phyloP scores from a whole-genome alignment of 2,888 invertebrate species.

The Clunio marinus region DNA sequence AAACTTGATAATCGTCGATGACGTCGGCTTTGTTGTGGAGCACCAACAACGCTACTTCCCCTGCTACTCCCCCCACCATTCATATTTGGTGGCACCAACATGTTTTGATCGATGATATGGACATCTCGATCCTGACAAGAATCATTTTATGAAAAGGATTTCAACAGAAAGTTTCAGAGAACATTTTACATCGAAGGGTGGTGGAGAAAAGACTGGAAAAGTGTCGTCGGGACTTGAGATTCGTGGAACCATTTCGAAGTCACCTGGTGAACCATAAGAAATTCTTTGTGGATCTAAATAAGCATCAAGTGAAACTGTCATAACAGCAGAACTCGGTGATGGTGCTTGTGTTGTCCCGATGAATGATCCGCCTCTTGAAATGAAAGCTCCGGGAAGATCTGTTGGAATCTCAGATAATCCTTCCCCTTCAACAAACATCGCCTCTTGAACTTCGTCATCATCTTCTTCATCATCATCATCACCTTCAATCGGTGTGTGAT shows the following conservation, averaged over 20 bases:
- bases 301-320: conserved; percentile 79
- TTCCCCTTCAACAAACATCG: conserved; percentile 41
- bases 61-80: conserved; percentile 11
- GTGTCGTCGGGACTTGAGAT: conserved; percentile 73
- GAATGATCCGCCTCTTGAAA: conserved; percentile 54
- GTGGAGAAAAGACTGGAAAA: conserved; percentile 80
- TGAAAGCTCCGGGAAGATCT: conserved; percentile 42
- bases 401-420: conserved; percentile 48
- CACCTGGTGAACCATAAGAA: conserved; percentile 73
- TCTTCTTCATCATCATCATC: conserved; percentile 47
- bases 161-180: not conserved
- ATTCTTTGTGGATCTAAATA: conserved; percentile 80
- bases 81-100: conserved; percentile 32
- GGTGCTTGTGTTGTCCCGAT: conserved; percentile 58
- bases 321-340: conserved; percentile 78
- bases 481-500: conserved; percentile 73
- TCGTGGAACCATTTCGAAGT: conserved; percentile 65
- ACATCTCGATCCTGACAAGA: conserved; percentile 15
- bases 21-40: conserved; percentile 40
- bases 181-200: conserved; percentile 56
- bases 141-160: not conserved
- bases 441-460: conserved; percentile 52
- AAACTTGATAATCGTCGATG: conserved; percentile 50
- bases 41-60: conserved; percentile 3
- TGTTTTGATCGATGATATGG: conserved; percentile 41